Evolutionary conservation across 1,140 invertebrate genomes (phyloP).

Genomic region (Heliconius himera): DNA sequence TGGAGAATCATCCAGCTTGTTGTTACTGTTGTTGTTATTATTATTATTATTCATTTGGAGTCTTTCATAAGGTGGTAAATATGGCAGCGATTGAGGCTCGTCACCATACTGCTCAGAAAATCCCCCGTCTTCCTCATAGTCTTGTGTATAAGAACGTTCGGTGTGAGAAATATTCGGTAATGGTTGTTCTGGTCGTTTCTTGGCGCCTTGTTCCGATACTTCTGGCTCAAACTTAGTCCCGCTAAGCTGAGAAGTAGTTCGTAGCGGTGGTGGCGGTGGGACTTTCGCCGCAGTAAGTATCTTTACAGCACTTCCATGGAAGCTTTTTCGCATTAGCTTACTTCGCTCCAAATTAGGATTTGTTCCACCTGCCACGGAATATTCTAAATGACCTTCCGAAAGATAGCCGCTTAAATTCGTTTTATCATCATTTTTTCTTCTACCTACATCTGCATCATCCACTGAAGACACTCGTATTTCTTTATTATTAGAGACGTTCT

Average conservation of each 20-base stretch:
- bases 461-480: slow-evolving; percentile 83
- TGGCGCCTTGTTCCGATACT: slow-evolving; percentile 81
- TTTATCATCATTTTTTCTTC: slow-evolving; percentile 83
- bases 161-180: slow-evolving; percentile 66
- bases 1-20: slow-evolving; percentile 64
- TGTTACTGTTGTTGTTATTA: slow-evolving; percentile 48
- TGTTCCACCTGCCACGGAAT: slow-evolving; percentile 80
- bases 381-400: slow-evolving; percentile 93
- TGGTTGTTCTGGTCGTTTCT: slow-evolving; percentile 80
- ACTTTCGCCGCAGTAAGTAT: slow-evolving; percentile 91
- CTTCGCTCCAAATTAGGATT: slow-evolving; percentile 93
- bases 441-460: slow-evolving; percentile 88
- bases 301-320: slow-evolving; percentile 91
- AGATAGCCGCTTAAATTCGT: slow-evolving; percentile 89
- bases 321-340: slow-evolving; percentile 94
- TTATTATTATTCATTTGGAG: slow-evolving; percentile 59
- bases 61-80: slow-evolving; percentile 82
- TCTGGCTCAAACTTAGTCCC: slow-evolving; percentile 85
- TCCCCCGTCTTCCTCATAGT: slow-evolving; percentile 73
- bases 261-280: slow-evolving; percentile 91
- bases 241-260: slow-evolving; percentile 92
- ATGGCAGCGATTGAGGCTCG: slow-evolving; percentile 86
- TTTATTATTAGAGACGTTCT: slow-evolving; percentile 64
- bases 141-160: slow-evolving; percentile 63
- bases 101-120: slow-evolving; percentile 80